Base-by-base conservation (phyloP, 2,113 vertebrate species). In the Tupaia tana region DNA sequence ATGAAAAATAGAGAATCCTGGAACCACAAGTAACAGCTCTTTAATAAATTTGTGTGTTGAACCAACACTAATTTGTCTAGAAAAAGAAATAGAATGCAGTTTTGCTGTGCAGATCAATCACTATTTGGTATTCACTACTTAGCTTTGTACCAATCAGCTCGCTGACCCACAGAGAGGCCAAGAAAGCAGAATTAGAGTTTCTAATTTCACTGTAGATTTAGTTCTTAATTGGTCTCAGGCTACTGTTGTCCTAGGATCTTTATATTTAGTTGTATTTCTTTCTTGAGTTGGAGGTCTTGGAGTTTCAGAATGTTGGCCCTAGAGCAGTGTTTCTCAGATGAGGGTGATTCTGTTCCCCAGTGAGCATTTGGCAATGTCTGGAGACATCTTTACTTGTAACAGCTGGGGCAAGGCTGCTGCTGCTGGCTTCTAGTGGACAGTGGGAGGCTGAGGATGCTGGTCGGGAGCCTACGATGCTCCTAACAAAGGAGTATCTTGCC, bases 61-160 rank as follows among this genome's bases (percentile, higher is more conserved):
- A 63, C 1, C 9, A 92, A 67, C 19, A 70, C 43, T 77, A 81
- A 85, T 91, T 82, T 93, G 64, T 52, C 56, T 79, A 83, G 80
- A 75, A 94, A 93, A 66, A 61, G 12, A 80, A 94, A 80, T 29
- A 75, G 70, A 82, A 27, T 79, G 93, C 16, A 73, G 25, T 31
- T 90, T 90, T 19, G 0, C 77, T 63, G 2, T 90, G 34, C 81
- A 20, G 24, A 54, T 88, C 9, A 15, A 31, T 74, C 29, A 15
- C 63, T 20, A 52, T 78, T 71, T 75, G 85, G 24, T 9, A 61
- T 91, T 91, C 4, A n/a, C 12, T 79, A 1, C 63, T 90, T 80
- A 59, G 66, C 59, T 95, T 70, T 70, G n/a, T 61, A 27, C 13
- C n/a, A 11, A 4, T 89, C 11, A 90, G 20, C 19, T 90, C 24